Percentiles rank a stretch among this genome's conserved stretches.
Conservation (phyloP, 2,888 invertebrate species). For the Zele albiditarsus region DNA sequence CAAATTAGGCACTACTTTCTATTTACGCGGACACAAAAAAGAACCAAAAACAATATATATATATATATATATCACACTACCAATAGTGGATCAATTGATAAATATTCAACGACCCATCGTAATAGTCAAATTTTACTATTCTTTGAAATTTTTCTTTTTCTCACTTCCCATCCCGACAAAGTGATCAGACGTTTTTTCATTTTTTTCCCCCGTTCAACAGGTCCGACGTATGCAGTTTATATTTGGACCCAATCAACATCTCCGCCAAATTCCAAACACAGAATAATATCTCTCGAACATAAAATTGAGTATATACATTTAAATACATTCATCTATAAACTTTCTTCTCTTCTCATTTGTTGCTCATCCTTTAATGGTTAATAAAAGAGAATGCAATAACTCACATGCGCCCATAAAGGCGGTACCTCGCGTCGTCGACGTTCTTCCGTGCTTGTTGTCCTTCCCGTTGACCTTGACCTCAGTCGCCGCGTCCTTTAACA, state of each 20-base stretch:
- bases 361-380: not conserved
- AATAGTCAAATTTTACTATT: too few species aligned
- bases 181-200: too few species aligned
- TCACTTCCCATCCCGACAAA: too few species aligned
- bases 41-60: not conserved
- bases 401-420: slow-evolving; percentile 69
- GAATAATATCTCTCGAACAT: not conserved
- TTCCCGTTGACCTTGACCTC: slow-evolving; percentile 55
- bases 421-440: slow-evolving; percentile 59
- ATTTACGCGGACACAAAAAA: not conserved
- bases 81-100: not conserved
- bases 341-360: not conserved
- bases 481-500: slow-evolving; percentile 49
- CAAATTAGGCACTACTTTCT: not conserved
- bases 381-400: slow-evolving; percentile 46
- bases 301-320: not conserved
- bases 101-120: not conserved
- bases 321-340: not conserved
- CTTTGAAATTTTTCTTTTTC: too few species aligned
- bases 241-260: not conserved
- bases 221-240: not conserved
- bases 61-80: not conserved
- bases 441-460: slow-evolving; percentile 49
- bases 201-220: not conserved
- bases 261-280: not conserved